Conservation (phyloP, 1,140 invertebrate genomes). For the Panagrolaimus sp. region DNA sequence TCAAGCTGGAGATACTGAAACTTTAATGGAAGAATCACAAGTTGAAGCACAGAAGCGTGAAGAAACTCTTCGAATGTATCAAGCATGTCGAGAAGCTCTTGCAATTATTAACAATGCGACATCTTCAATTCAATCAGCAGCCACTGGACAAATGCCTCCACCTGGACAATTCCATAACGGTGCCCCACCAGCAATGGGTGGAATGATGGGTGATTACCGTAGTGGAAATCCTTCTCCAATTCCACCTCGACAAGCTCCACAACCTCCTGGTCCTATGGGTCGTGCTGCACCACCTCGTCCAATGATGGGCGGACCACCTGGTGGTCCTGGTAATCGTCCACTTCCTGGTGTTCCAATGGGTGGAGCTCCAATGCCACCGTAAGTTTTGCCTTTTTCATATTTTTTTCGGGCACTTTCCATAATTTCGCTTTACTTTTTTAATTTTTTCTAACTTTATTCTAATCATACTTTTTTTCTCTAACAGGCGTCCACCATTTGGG, state of each 20-base stretch:
- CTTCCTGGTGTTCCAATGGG: conserved; percentile 10
- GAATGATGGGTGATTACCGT: conserved; percentile 12
- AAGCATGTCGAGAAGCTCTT: conserved; percentile 96
- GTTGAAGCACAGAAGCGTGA: conserved; percentile 93
- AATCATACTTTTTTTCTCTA: neutral
- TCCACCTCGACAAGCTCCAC: conserved; percentile 28
- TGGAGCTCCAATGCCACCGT: conserved; percentile 16
- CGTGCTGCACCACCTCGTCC: conserved; percentile 5
- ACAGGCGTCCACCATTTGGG: neutral
- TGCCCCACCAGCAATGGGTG: neutral
- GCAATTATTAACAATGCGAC: conserved; percentile 95
- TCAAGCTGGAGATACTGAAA: conserved; percentile 85
- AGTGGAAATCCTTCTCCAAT: conserved; percentile 7
- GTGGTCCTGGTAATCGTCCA: neutral
- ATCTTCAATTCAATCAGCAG: conserved; percentile 76
- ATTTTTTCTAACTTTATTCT: neutral
- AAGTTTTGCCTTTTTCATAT: neutral
- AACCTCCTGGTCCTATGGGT: conserved; percentile 7
- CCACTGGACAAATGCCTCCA: conserved; percentile 1
- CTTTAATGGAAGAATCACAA: conserved; percentile 98
- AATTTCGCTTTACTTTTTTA: neutral
- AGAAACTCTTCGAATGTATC: conserved; percentile 97
- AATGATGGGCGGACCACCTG: neutral
- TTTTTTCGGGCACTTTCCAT: neutral
- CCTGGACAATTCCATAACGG: conserved; percentile 62